Evolutionary conservation across 2,797 vertebrate species (phyloP), one percentile per base, ranked within the genome.

Genomic region (Rhynchonycteris naso): DNA sequence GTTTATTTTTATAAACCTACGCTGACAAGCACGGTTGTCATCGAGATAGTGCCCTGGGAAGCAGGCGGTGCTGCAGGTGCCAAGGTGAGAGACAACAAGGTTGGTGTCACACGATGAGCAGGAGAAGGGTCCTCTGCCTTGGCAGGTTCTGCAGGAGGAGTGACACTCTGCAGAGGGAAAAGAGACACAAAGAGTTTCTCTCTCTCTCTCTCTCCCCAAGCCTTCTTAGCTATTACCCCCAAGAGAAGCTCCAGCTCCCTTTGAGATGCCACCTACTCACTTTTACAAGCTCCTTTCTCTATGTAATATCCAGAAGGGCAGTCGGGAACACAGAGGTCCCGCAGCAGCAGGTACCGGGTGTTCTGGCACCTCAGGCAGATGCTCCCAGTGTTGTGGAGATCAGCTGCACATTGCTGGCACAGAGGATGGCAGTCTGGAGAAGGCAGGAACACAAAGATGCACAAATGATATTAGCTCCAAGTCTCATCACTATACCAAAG

Each of bases 351-450:
- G 92, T 98, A 97, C 26, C 96, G 98, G 22, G 95, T 15, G 0
- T 94, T 97, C 93, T 98, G 98, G 93, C 99, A 99, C 98, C 96
- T 97, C 65, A 99, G 98, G 75, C 99, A 99, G 9, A 99, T 13
- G 5, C 99, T 99, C 89, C 99, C 96, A 0, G 96, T 90, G 12
- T 97, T 97, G 65, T 92, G 96, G 90, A 99, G 99, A 98, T 99
- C 97, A 0, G 99, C 99, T 0, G 98, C 97, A 26, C 99, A 99
- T 63, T 95, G 98, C 69, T 96, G 99, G 97, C 99, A 99, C 92
- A 98, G 98, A 0, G 98, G 97, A 81, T 99, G 99, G 97, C 99
- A 99, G 65, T 98, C 99, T 99, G 94, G 30, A 87, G 75, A 78
- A 74, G 96, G 50, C 69, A 78, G 22, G 56, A 1, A 58, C 0